phyloP scores from a whole-genome alignment of 2,797 vertebrate genomes.

The Centropyge bicolor region DNA sequence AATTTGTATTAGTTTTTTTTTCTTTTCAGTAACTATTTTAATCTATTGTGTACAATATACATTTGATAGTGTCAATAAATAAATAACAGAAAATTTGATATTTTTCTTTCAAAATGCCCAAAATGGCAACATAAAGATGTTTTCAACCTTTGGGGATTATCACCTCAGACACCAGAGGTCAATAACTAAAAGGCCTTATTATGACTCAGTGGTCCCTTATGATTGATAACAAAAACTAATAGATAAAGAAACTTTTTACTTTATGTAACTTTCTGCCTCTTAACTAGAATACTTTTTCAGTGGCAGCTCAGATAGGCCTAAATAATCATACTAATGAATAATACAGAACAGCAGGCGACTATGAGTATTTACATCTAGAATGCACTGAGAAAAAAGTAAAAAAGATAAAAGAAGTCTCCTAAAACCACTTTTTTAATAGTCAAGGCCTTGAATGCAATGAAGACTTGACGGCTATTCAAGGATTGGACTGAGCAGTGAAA shows the following conservation, averaged over 20 bases:
- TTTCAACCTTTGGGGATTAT: background rate
- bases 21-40: background rate
- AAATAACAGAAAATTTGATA: background rate
- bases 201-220: background rate
- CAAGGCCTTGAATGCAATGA: background rate
- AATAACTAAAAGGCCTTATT: background rate
- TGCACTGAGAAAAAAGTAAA: background rate
- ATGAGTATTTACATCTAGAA: background rate
- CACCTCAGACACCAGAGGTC: background rate
- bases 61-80: background rate
- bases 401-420: background rate
- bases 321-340: background rate
- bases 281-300: background rate
- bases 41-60: background rate
- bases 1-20: background rate
- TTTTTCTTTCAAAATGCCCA: background rate
- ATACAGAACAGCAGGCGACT: background rate
- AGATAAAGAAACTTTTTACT: background rate
- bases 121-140: background rate
- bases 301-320: background rate
- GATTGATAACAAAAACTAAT: background rate
- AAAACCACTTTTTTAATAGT: background rate
- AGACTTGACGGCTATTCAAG: background rate
- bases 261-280: background rate
- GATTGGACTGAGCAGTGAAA: background rate